These are phyloP conservation scores for Cephus rjabovi DNA, from an alignment of 2,888 invertebrate species.

Conservation along the genomic window DNA sequence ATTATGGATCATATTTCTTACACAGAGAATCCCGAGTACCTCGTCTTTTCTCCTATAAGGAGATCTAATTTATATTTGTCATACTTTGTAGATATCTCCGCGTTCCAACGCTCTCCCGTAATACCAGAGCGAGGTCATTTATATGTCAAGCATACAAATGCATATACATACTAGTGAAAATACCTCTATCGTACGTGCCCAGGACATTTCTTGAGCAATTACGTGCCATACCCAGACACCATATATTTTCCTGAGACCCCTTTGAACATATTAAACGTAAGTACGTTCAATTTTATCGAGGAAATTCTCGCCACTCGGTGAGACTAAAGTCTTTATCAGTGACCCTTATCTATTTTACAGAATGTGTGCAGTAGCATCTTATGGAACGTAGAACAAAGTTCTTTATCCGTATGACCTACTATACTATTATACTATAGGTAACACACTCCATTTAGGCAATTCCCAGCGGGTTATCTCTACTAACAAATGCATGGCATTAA, in stretches of 20 bases:
- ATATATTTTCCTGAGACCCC: not conserved
- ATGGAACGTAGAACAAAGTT: not conserved
- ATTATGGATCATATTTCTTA: not conserved
- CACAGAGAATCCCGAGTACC: not conserved
- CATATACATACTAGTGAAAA: not conserved
- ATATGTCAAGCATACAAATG: not conserved
- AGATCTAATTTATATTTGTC: slow-evolving; percentile 31
- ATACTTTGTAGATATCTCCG: slow-evolving; percentile 17
- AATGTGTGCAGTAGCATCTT: not conserved
- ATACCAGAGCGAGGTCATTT: slow-evolving; percentile 13
- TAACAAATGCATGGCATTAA: not conserved
- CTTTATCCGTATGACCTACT: not conserved
- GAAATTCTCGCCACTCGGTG: not conserved
- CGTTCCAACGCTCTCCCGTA: not conserved
- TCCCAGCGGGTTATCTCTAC: not conserved
- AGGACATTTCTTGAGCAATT: not conserved
- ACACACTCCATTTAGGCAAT: not conserved
- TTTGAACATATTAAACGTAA: not conserved
- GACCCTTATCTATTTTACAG: not conserved
- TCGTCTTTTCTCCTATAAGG: slow-evolving; percentile 5
- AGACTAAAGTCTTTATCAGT: not conserved
- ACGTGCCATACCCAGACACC: not conserved
- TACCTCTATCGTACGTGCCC: not conserved
- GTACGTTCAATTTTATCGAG: not conserved
- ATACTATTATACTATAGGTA: not conserved